phyloP scores from a whole-genome alignment of 2,888 invertebrate species.

The Carabus problematicus region DNA sequence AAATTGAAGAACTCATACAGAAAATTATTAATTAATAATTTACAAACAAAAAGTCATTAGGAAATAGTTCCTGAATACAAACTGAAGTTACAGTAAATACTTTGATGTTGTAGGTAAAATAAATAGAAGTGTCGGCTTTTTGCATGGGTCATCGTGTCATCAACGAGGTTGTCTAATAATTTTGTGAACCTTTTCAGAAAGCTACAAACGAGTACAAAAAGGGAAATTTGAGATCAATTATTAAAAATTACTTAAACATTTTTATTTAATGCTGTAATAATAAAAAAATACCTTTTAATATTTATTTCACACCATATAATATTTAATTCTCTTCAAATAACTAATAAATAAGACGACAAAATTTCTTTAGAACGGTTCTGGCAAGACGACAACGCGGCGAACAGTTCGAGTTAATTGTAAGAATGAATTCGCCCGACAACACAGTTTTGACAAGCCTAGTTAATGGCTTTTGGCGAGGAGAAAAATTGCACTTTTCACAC shows the following conservation, averaged over 20 bases:
- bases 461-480: slow-evolving; percentile 20
- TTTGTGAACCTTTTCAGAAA: slow-evolving; percentile 16
- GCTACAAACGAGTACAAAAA: neutral
- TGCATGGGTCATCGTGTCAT: slow-evolving; percentile 21
- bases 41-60: slow-evolving; percentile 4
- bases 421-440: slow-evolving; percentile 32
- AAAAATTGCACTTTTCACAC: slow-evolving; percentile 36
- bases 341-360: too few relatives aligned
- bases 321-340: too few relatives aligned
- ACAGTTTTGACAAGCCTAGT: slow-evolving; percentile 25
- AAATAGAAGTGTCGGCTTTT: slow-evolving; percentile 35
- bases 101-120: slow-evolving; percentile 32
- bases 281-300: too few relatives aligned
- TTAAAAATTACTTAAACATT: too few relatives aligned
- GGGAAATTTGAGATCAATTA: too few relatives aligned
- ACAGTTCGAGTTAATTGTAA: slow-evolving; percentile 23
- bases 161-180: slow-evolving; percentile 28
- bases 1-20: neutral
- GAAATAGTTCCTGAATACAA: too few relatives aligned
- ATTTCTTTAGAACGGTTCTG: too few relatives aligned
- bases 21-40: neutral
- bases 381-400: neutral
- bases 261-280: too few relatives aligned
- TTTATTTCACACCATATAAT: too few relatives aligned
- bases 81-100: slow-evolving; percentile 26